A percentile compares a stretch with the other conserved stretches of the same genome.
Evolutionary conservation across 2,888 invertebrate species (phyloP).

Genomic region (Hemistola chrysoprasaria): DNA sequence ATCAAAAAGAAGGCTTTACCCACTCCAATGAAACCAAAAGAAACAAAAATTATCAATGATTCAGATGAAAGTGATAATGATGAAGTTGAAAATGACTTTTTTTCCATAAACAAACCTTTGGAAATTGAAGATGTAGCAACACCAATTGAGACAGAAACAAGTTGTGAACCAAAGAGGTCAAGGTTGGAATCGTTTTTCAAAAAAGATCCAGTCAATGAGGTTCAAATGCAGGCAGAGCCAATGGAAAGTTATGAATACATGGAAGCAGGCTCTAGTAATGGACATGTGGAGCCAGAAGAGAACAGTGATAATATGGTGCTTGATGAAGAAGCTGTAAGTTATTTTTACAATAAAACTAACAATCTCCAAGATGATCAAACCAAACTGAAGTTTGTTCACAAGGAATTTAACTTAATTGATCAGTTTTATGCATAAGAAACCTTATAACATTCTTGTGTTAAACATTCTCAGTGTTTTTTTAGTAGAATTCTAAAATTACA

Average conservation of each 20-base stretch:
- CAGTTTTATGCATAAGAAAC: no score
- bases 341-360: not conserved
- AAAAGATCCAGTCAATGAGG: constrained; percentile 38
- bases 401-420: no score
- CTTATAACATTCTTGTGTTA: no score
- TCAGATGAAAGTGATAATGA: constrained; percentile 77
- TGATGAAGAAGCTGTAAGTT: constrained; percentile 74
- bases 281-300: constrained; percentile 28
- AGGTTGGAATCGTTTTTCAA: constrained; percentile 68
- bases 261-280: constrained; percentile 33
- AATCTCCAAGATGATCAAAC: no score
- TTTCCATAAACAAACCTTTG: constrained; percentile 74
- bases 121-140: constrained; percentile 60
- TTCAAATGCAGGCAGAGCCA: constrained; percentile 29
- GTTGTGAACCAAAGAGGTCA: constrained; percentile 32
- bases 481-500: not conserved
- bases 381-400: no score
- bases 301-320: constrained; percentile 40
- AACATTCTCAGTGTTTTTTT: no score
- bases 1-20: constrained; percentile 45
- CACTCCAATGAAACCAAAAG: constrained; percentile 48
- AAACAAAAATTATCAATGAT: constrained; percentile 44
- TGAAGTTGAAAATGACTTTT: constrained; percentile 75
- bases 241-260: constrained; percentile 22
- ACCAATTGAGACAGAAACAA: constrained; percentile 18